Conservation (phyloP, 30 jellyfish, hydroid and myxozoan species). For the Rhopilema esculentum region DNA sequence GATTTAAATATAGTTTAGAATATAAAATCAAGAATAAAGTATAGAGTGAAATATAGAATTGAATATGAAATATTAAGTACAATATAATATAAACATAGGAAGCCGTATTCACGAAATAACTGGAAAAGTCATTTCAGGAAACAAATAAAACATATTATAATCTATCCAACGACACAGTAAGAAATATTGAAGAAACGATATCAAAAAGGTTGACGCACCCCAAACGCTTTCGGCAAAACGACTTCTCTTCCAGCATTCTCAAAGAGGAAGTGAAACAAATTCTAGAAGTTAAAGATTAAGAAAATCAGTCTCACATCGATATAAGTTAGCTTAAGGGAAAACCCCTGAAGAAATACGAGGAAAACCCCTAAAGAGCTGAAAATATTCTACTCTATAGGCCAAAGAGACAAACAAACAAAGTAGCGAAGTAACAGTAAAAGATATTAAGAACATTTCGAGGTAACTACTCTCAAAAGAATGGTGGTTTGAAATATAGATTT, state of each 20-base stretch:
- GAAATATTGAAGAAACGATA: background rate
- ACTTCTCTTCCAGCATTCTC: conserved; percentile 90
- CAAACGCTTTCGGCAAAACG: conserved; percentile 84
- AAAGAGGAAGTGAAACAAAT: conserved; percentile 85
- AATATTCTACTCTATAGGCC: too few species aligned
- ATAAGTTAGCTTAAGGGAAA: too few species aligned
- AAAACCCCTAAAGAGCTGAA: background rate
- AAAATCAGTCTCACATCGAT: background rate
- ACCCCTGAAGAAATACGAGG: background rate
- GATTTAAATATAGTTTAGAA: too few species aligned
- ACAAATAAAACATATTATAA: background rate
- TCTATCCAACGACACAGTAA: too few species aligned
- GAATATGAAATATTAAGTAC: background rate
- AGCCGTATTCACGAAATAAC: background rate
- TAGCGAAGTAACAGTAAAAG: background rate
- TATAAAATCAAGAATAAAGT: too few species aligned
- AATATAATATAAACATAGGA: too few species aligned
- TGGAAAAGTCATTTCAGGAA: background rate
- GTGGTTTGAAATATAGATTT: too few species aligned
- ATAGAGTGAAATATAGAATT: background rate
- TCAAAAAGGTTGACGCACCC: conserved; percentile 67
- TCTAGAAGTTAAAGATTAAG: too few species aligned
- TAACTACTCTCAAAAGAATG: background rate
- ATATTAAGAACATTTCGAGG: background rate
- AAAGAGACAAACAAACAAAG: too few species aligned